A percentile compares a stretch with the other conserved stretches of the same genome.
Evolutionary conservation across 1,140 invertebrate genomes (phyloP).

Genomic region (Heliothis subflexa): DNA sequence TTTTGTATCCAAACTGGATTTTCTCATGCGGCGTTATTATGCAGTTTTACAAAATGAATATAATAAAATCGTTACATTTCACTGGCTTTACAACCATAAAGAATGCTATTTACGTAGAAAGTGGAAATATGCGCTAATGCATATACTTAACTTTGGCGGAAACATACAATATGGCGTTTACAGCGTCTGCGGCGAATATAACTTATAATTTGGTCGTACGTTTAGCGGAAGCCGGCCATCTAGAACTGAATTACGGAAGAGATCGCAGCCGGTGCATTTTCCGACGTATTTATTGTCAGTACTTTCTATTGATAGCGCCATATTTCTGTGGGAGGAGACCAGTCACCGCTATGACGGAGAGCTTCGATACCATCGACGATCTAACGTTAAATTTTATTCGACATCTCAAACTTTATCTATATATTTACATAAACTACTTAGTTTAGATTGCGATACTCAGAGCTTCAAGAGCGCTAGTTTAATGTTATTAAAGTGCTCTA

Average conservation of each 20-base stretch:
- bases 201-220: slow-evolving; percentile 35
- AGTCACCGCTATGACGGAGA: slow-evolving; percentile 16
- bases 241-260: slow-evolving; percentile 47
- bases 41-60: background rate
- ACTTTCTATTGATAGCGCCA: slow-evolving; percentile 42
- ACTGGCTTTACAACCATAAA: background rate
- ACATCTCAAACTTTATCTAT: slow-evolving; percentile 28
- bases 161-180: slow-evolving; percentile 35
- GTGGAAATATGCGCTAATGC: slow-evolving; percentile 17
- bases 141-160: slow-evolving; percentile 7
- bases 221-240: slow-evolving; percentile 31
- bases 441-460: background rate
- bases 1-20: background rate
- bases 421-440: slow-evolving; percentile 27
- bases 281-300: slow-evolving; percentile 53
- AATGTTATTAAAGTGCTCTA: slow-evolving; percentile 14
- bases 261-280: slow-evolving; percentile 45
- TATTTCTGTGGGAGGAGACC: slow-evolving; percentile 36
- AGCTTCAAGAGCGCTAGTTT: background rate
- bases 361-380: slow-evolving; percentile 15
- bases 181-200: background rate
- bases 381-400: slow-evolving; percentile 28
- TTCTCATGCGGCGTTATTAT: background rate
- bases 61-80: slow-evolving; percentile 7
- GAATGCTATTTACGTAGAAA: slow-evolving; percentile 28